Conservation (phyloP, 2,797 vertebrate species). For the Anniella stebbinsi region DNA sequence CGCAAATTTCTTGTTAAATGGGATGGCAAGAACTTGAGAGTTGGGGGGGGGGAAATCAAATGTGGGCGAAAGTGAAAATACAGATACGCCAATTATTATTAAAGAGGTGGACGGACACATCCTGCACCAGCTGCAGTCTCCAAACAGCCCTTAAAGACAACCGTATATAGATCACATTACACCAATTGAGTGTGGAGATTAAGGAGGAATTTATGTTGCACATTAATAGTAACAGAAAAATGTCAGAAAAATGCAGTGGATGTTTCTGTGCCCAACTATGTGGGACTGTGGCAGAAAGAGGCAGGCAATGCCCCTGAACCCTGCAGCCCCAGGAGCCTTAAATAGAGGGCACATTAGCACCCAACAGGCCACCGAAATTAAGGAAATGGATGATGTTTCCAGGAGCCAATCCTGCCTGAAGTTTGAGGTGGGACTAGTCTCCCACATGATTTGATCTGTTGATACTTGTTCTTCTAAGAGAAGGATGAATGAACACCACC, state of each 20-base stretch:
- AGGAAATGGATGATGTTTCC: neutral
- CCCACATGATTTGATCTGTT: neutral
- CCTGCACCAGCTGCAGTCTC: neutral
- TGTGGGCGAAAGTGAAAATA: neutral
- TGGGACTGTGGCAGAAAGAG: neutral
- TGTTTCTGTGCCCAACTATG: neutral
- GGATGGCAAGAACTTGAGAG: neutral
- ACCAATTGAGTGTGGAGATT: neutral
- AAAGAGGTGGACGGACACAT: neutral
- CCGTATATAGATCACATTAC: neutral
- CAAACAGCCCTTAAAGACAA: neutral
- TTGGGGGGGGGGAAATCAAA: neutral
- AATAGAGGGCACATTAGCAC: neutral
- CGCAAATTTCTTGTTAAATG: neutral
- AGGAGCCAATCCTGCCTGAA: neutral
- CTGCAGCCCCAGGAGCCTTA: no score
- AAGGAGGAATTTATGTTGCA: neutral
- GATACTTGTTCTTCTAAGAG: neutral
- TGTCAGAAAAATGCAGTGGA: no score
- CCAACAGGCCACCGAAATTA: neutral
- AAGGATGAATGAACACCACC: neutral
- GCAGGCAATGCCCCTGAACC: neutral
- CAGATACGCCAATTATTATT: neutral
- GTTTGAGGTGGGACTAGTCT: no score
- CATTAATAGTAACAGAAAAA: neutral